Evolutionary conservation across 2,888 invertebrate species (phyloP).

Genomic region (Drosophila formosana): DNA sequence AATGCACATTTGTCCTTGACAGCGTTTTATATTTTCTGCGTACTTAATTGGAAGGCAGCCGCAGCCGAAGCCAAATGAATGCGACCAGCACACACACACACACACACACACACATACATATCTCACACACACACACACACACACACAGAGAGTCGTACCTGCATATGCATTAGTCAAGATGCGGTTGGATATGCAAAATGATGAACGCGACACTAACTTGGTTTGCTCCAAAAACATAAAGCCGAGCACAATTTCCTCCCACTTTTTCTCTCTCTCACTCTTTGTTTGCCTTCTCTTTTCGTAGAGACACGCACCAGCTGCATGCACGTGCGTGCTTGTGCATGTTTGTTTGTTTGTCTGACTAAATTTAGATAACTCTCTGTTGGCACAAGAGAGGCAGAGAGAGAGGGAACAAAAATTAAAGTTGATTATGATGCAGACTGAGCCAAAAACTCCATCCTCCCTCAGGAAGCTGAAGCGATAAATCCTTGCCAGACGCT

Average conservation of each 20-base stretch:
- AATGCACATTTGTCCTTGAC: slow-evolving; percentile 80
- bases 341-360: slow-evolving; percentile 24
- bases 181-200: slow-evolving; percentile 56
- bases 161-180: slow-evolving; percentile 46
- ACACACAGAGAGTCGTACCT: slow-evolving; percentile 1
- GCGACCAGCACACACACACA: slow-evolving; percentile 38
- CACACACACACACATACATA: slow-evolving; percentile 4
- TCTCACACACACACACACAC: slow-evolving; percentile 11
- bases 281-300: slow-evolving; percentile 9
- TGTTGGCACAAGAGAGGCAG: neutral
- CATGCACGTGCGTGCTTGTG: neutral
- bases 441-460: neutral
- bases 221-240: slow-evolving; percentile 26
- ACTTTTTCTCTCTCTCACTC: neutral
- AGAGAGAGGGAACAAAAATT: slow-evolving; percentile 19
- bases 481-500: slow-evolving; percentile 39
- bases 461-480: slow-evolving; percentile 6
- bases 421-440: slow-evolving; percentile 50
- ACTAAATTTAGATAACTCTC: slow-evolving; percentile 43
- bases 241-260: slow-evolving; percentile 1
- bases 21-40: slow-evolving; percentile 73
- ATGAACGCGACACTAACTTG: slow-evolving; percentile 45
- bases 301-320: slow-evolving; percentile 30
- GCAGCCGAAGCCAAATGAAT: slow-evolving; percentile 46
- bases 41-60: slow-evolving; percentile 73